phyloP scores from a whole-genome alignment of 2,797 vertebrate genomes.

The Tachyglossus aculeatus region DNA sequence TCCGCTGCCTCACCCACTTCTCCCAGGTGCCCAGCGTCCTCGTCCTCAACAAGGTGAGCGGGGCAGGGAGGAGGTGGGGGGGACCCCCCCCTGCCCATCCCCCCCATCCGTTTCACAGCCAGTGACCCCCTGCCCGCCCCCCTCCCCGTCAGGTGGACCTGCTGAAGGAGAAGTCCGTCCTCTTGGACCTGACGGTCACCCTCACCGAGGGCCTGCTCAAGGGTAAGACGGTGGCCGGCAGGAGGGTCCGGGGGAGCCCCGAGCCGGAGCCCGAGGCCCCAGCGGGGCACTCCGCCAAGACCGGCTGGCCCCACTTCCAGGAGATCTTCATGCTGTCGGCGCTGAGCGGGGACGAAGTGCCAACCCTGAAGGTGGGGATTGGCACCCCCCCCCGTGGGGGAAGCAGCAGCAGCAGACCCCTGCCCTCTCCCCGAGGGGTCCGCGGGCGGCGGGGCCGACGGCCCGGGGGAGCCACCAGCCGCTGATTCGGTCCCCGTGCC shows the following conservation, averaged over 20 bases:
- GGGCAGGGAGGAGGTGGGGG: background rate
- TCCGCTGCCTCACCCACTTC: conserved; percentile 82
- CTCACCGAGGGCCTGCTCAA: conserved; percentile 88
- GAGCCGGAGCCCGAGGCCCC: conserved; percentile 14
- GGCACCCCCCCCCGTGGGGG: background rate
- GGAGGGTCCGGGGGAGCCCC: background rate
- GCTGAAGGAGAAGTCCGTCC: conserved; percentile 80
- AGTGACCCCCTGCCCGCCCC: background rate
- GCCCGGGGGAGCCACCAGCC: background rate
- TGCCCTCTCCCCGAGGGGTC: background rate
- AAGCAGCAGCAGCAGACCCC: too few relatives aligned
- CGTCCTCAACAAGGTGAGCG: conserved; percentile 91
- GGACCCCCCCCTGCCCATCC: background rate
- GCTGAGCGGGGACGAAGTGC: conserved; percentile 82
- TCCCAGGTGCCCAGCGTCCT: conserved; percentile 85
- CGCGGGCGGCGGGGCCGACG: rapidly evolving
- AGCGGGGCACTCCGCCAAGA: conserved; percentile 49
- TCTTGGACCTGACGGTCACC: conserved; percentile 81
- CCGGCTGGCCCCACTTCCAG: conserved; percentile 89
- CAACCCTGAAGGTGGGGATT: conserved; percentile 84
- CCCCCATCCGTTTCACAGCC: background rate
- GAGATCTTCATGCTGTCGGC: conserved; percentile 97
- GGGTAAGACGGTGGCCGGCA: conserved; percentile 74
- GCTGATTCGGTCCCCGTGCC: background rate
- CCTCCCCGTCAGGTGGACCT: conserved; percentile 83